Evolutionary conservation across 2,888 invertebrate genomes (phyloP).

Genomic region (Nasonovia ribisnigri): DNA sequence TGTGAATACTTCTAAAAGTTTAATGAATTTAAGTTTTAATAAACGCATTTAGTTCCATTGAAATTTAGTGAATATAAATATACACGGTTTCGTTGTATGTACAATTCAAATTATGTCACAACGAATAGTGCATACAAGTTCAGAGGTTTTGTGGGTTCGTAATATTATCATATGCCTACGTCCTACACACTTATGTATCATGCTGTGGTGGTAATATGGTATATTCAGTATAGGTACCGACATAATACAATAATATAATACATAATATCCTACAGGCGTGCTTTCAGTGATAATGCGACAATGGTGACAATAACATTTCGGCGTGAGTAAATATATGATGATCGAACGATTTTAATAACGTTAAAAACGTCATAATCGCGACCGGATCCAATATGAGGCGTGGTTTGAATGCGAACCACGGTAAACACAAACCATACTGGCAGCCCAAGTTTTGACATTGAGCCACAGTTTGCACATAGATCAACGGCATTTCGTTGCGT

Average conservation of each 20-base stretch:
- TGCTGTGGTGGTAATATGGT: background rate
- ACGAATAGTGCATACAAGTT: background rate
- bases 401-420: background rate
- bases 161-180: background rate
- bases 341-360: constrained; percentile 5
- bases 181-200: background rate
- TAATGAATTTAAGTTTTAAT: background rate
- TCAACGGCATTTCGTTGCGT: background rate
- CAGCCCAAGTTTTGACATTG: background rate
- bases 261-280: background rate
- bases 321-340: background rate
- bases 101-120: background rate
- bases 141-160: background rate
- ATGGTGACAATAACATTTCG: background rate
- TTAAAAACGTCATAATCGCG: background rate
- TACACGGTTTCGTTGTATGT: background rate
- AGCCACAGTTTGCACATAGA: background rate
- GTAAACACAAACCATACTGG: background rate
- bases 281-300: background rate
- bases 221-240: background rate
- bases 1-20: background rate
- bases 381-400: background rate
- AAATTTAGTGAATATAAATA: background rate
- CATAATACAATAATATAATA: background rate
- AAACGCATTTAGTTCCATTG: background rate